phyloP scores from a whole-genome alignment of 2,888 invertebrate species.

The Drosophila testacea region DNA sequence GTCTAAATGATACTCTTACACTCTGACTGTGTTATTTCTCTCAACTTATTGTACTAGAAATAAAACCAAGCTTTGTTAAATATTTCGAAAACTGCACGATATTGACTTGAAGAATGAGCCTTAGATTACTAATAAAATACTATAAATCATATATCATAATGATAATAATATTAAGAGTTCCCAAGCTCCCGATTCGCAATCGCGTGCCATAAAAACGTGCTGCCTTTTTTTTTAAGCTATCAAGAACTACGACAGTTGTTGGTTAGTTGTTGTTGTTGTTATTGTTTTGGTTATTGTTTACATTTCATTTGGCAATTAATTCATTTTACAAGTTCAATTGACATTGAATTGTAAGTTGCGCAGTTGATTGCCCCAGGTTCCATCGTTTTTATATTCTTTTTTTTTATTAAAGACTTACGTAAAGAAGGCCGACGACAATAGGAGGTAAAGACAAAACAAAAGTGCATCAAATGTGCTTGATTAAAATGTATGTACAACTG shows the following conservation, averaged over 20 bases:
- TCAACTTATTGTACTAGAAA: too few relatives aligned
- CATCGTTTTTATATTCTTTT: constrained; percentile 1
- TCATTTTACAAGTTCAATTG: constrained; percentile 68
- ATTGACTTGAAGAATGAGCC: not conserved
- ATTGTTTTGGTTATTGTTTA: constrained; percentile 48
- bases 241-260: constrained; percentile 16
- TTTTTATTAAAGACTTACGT: constrained; percentile 23
- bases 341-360: constrained; percentile 63
- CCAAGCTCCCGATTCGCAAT: constrained; percentile 26
- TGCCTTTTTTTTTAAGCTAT: constrained; percentile 18
- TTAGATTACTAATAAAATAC: not conserved
- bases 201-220: constrained; percentile 76
- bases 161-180: constrained; percentile 2
- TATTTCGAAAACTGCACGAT: not conserved
- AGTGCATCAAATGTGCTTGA: constrained; percentile 29
- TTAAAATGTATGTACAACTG: constrained; percentile 29
- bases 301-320: constrained; percentile 63
- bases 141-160: not conserved
- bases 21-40: too few relatives aligned
- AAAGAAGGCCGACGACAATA: constrained; percentile 9
- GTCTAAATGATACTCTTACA: too few relatives aligned
- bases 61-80: not conserved
- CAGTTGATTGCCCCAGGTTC: constrained; percentile 43
- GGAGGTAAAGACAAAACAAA: not conserved
- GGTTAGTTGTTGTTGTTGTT: constrained; percentile 49